Percentiles rank a stretch among this genome's conserved stretches.
Conservation (phyloP, 2,113 vertebrate genomes). For the Salvelinus sp. region DNA sequence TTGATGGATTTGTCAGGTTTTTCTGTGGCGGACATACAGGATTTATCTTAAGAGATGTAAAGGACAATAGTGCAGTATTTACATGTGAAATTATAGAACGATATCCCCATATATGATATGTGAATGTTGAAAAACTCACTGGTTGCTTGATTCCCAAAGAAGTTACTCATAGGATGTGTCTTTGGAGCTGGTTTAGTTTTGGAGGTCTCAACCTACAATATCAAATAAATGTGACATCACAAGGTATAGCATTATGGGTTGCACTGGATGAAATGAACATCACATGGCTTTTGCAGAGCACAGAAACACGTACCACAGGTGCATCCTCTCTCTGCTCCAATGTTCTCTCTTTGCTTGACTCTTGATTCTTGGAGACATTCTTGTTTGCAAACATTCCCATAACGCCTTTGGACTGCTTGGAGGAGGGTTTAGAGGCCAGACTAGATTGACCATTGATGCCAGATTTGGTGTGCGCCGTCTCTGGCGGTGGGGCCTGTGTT, state of each 20-base stretch:
- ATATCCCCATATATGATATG: background rate
- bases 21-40: slow-evolving; percentile 30
- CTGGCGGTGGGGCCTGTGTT: background rate
- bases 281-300: background rate
- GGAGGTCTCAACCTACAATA: slow-evolving; percentile 73
- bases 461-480: slow-evolving; percentile 21
- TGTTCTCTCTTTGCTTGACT: slow-evolving; percentile 74
- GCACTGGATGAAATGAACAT: background rate
- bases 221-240: background rate
- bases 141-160: slow-evolving; percentile 85
- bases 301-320: slow-evolving; percentile 59
- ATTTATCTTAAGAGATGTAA: background rate
- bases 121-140: slow-evolving; percentile 76
- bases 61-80: background rate
- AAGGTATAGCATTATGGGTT: background rate
- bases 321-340: slow-evolving; percentile 74
- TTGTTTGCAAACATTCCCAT: slow-evolving; percentile 90
- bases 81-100: too few relatives aligned
- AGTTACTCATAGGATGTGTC: slow-evolving; percentile 77
- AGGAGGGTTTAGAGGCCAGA: slow-evolving; percentile 58
- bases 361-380: slow-evolving; percentile 70
- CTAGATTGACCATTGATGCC: slow-evolving; percentile 19
- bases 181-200: slow-evolving; percentile 80
- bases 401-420: slow-evolving; percentile 83
- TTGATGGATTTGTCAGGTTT: slow-evolving; percentile 58